These are phyloP conservation scores for Pocota personata DNA, from an alignment of 2,888 invertebrate species.

Conservation along the genomic window DNA sequence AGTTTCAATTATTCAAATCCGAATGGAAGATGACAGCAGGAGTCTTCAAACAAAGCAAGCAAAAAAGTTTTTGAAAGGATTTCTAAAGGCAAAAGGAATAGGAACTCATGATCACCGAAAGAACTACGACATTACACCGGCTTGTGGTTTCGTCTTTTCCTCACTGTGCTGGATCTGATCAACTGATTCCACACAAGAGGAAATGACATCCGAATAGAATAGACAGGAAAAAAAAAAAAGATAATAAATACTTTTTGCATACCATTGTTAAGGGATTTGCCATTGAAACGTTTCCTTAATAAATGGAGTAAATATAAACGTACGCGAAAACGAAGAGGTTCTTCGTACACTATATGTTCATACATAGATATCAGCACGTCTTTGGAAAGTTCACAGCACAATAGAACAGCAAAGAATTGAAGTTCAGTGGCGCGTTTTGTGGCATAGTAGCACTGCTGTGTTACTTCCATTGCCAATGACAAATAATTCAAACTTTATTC, in stretches of 20 bases:
- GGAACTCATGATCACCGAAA: slow-evolving; percentile 21
- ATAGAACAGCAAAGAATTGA: slow-evolving; percentile 36
- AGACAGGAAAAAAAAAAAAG: slow-evolving; percentile 33
- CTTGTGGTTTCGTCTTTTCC: slow-evolving; percentile 66
- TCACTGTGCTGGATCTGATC: slow-evolving; percentile 20
- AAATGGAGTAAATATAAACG: slow-evolving; percentile 65
- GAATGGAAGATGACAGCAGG: slow-evolving; percentile 71
- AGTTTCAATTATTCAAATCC: slow-evolving; percentile 74
- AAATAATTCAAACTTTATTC: slow-evolving; percentile 54
- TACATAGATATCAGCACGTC: slow-evolving; percentile 34
- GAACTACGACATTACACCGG: slow-evolving; percentile 66
- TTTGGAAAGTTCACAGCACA: slow-evolving; percentile 46
- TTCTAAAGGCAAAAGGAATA: slow-evolving; percentile 5
- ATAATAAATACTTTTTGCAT: slow-evolving; percentile 68
- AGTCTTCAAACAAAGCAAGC: slow-evolving; percentile 54
- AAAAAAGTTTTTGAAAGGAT: slow-evolving; percentile 17
- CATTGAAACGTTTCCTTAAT: slow-evolving; percentile 73
- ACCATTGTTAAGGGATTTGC: slow-evolving; percentile 69
- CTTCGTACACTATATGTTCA: neutral
- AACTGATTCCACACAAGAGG: slow-evolving; percentile 48
- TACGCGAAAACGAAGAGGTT: slow-evolving; percentile 12
- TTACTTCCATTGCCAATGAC: slow-evolving; percentile 50
- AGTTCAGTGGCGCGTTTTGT: slow-evolving; percentile 43
- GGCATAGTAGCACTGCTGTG: slow-evolving; percentile 33
- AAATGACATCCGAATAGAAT: slow-evolving; percentile 52